Evolutionary conservation across 2,113 vertebrate genomes (phyloP).

Genomic region (Hoplias malabaricus): DNA sequence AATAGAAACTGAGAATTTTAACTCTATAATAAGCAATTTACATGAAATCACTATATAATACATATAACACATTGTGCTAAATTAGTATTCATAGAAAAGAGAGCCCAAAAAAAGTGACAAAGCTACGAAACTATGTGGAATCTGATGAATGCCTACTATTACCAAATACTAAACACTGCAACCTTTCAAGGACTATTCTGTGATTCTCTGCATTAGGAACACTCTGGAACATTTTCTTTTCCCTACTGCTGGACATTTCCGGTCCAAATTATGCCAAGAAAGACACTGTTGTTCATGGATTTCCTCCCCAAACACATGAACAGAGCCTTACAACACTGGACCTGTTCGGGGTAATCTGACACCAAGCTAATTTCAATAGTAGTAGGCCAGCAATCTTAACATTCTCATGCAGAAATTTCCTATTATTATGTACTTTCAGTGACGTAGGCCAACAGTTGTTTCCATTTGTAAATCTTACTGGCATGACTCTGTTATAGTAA

Average conservation of each 20-base stretch:
- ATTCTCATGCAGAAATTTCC: not conserved
- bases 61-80: not conserved
- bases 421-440: not conserved
- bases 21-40: too few species aligned
- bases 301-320: not conserved
- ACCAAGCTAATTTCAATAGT: not conserved
- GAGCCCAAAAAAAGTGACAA: not conserved
- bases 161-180: not conserved
- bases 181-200: not conserved
- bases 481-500: slow-evolving; percentile 21
- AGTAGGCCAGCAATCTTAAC: not conserved
- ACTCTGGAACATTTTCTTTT: not conserved
- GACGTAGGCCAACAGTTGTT: not conserved
- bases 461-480: not conserved
- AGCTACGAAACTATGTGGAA: not conserved
- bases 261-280: not conserved
- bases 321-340: not conserved
- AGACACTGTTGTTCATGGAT: not conserved
- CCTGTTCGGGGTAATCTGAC: not conserved
- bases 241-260: not conserved
- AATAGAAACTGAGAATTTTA: not conserved
- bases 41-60: not conserved
- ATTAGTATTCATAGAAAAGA: not conserved
- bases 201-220: not conserved
- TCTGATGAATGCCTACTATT: not conserved